phyloP scores from a whole-genome alignment of 1,140 invertebrate species.

The Ruditapes philippinarum region DNA sequence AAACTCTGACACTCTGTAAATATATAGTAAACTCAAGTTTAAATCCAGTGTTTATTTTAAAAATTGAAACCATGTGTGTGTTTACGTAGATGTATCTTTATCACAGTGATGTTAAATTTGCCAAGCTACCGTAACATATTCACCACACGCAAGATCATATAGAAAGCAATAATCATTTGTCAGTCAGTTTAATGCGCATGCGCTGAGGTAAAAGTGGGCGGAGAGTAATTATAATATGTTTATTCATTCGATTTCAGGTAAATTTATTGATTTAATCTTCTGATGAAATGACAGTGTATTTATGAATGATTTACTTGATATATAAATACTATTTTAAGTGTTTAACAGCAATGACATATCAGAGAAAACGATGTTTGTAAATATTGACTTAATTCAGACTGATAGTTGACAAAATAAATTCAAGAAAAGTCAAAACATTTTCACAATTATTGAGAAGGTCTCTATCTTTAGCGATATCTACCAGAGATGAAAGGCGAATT shows the following conservation, averaged over 20 bases:
- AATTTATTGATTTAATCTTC: constrained; percentile 56
- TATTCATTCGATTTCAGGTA: constrained; percentile 55
- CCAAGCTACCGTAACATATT: background rate
- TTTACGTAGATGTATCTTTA: constrained; percentile 14
- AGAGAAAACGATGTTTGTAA: background rate
- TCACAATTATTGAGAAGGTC: no score
- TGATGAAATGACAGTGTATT: constrained; percentile 58
- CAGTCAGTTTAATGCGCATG: constrained; percentile 48
- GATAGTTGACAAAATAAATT: background rate
- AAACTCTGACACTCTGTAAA: constrained; percentile 8
- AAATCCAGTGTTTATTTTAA: background rate
- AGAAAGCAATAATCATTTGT: constrained; percentile 28
- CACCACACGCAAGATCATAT: constrained; percentile 23
- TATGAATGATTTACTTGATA: constrained; percentile 32
- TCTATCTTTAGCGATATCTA: no score
- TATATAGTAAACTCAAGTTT: constrained; percentile 3
- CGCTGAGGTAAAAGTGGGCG: background rate
- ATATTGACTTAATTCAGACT: background rate
- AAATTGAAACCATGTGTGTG: constrained; percentile 34
- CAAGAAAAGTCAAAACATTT: background rate
- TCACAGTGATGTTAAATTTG: background rate
- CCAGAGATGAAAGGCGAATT: no score
- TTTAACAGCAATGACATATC: background rate
- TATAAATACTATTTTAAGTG: background rate
- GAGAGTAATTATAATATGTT: constrained; percentile 42